Percentiles rank a stretch among this genome's conserved stretches.
Evolutionary conservation across 2,888 invertebrate species (phyloP).

Genomic region (Oasisia sp.): DNA sequence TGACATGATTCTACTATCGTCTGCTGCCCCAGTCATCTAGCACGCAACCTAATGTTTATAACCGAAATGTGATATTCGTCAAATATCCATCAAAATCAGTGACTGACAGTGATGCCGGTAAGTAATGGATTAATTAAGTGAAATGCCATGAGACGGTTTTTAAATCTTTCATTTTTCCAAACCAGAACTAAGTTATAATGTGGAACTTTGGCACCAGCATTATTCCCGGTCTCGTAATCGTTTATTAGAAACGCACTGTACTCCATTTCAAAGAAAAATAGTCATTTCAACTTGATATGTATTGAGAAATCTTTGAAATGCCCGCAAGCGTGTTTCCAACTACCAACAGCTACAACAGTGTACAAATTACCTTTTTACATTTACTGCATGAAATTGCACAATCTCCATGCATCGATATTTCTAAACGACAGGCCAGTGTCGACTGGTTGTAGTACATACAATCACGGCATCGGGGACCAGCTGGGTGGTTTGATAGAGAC

Average conservation of each 20-base stretch:
- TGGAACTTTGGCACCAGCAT: conserved; percentile 17
- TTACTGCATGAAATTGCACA: neutral
- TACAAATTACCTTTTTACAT: conserved; percentile 8
- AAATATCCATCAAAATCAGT: neutral
- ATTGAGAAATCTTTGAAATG: conserved; percentile 13
- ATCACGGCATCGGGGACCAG: neutral
- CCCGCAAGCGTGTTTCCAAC: neutral
- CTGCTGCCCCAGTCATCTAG: conserved; percentile 4
- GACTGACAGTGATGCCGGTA: too few species aligned
- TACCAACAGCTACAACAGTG: neutral
- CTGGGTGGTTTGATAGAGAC: neutral
- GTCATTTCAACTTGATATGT: conserved; percentile 17
- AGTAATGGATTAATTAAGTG: too few species aligned
- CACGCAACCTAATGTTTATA: neutral
- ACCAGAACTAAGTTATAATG: neutral
- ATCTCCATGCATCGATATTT: neutral
- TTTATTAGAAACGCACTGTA: neutral
- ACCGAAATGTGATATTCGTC: neutral
- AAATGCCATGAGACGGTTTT: neutral
- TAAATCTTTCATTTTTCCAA: neutral
- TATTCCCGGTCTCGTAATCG: neutral
- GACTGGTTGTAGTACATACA: neutral
- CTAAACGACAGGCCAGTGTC: neutral
- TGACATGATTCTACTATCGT: neutral
- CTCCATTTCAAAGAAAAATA: neutral